Evolutionary conservation across 2,888 invertebrate genomes (phyloP), one percentile per base, ranked within the genome.

Genomic region (Euzophera pinguis): DNA sequence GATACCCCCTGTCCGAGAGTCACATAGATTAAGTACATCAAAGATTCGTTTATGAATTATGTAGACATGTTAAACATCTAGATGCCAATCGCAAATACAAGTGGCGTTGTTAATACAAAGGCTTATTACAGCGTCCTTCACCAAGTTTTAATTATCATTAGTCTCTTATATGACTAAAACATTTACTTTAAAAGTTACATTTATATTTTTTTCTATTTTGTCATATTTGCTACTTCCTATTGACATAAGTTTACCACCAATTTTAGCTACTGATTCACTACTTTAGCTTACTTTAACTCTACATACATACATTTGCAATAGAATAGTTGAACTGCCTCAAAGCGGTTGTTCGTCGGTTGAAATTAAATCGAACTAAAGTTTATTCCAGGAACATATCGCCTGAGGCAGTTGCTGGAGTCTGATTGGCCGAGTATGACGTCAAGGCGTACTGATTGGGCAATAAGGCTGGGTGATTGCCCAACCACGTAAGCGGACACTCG

Each of bases 401-500:
- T 62, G 73, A 66, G 74, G 78, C 81, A 81, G 81, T 73, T 71
- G 59, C 64, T 65, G 65, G 75, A 65, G 69, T 81, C 87, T 75
- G 83, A 79, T 82, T 72, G 75, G 72, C 69, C 78, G 80, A 79
- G 86, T 73, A 73, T 68, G 58, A 62, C 62, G 88, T 88, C 88
- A 54, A 67, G 73, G 87, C 90, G 75, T 85, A 83, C 92, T 90
- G 92, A 92, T 93, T 93, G 92, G 92, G 89, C 92, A 91, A 92
- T 92, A 93, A 93, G 94, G 93, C 93, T 93, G 93, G 93, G 93
- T 89, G 85, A 91, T 92, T 93, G 92, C 91, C 92, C 92, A 93
- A 93, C 93, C 92, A 90, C 87, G 91, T 84, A 87, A 86, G 91
- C 92, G 92, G 89, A 89, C 89, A 78, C 89, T 80, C 81, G 71